Percentiles rank a stretch among this genome's conserved stretches.
phyloP scores from a whole-genome alignment of 2,113 vertebrate genomes.

The Setophaga coronata region DNA sequence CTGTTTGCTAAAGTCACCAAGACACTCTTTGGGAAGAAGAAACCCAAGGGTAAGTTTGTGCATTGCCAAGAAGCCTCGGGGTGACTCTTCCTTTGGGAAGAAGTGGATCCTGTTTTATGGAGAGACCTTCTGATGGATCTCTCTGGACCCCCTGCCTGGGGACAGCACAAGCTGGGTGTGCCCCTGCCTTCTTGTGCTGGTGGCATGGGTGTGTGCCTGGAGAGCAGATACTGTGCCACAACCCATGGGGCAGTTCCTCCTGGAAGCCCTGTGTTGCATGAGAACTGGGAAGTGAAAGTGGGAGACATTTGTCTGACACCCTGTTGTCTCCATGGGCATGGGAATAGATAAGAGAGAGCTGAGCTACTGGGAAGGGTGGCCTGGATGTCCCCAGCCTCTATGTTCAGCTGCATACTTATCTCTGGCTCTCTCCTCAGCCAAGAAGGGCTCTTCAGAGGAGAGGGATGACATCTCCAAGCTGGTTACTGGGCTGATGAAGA shows the following conservation, averaged over 20 bases:
- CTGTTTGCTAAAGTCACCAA: conserved; percentile 96
- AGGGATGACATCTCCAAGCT: conserved; percentile 91
- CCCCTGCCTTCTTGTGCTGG: background rate
- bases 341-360: background rate
- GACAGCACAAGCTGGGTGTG: background rate
- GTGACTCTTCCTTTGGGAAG: background rate
- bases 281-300: conserved; percentile 64
- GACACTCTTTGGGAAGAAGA: conserved; percentile 92
- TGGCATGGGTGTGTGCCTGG: background rate
- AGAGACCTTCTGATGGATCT: background rate
- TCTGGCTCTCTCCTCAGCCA: conserved; percentile 66
- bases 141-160: background rate
- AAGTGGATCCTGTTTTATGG: background rate
- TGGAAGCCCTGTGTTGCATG: conserved; percentile 7
- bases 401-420: background rate
- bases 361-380: background rate
- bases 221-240: background rate
- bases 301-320: background rate
- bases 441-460: conserved; percentile 82
- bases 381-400: background rate
- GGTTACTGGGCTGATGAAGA: conserved; percentile 90
- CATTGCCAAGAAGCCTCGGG: background rate
- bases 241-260: background rate
- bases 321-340: background rate
- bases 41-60: conserved; percentile 81